Evolutionary conservation across 2,113 vertebrate genomes (phyloP).

Genomic region (Cyanoderma ruficeps): DNA sequence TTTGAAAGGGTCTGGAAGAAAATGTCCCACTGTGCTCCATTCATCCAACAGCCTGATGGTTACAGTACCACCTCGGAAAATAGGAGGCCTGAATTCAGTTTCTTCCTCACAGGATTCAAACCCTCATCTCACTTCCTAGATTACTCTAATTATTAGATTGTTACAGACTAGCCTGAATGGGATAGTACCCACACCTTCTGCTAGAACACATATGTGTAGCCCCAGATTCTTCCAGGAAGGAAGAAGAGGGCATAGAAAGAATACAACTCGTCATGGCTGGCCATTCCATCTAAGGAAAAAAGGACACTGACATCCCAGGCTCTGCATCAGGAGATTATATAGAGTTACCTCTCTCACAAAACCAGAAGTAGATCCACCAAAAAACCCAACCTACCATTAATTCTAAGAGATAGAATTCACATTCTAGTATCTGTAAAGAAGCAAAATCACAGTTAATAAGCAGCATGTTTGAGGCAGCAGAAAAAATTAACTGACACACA

Average conservation of each 20-base stretch:
- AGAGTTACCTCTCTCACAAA: background rate
- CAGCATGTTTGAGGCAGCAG: background rate
- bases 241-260: background rate
- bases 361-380: background rate
- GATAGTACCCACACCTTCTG: background rate
- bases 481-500: background rate
- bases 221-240: background rate
- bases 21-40: background rate
- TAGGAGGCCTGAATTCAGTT: background rate
- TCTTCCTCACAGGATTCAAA: background rate
- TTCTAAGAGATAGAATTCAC: conserved; percentile 99
- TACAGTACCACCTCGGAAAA: background rate
- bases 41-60: background rate
- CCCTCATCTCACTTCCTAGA: background rate
- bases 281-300: background rate
- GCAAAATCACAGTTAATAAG: conserved; percentile 9
- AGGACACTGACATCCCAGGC: background rate
- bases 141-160: background rate
- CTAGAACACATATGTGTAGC: fast-evolving
- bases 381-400: conserved; percentile 87
- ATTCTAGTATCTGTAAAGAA: conserved; percentile 92
- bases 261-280: background rate
- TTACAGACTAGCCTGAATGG: background rate
- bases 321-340: background rate
- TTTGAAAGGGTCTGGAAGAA: background rate